phyloP scores from a whole-genome alignment of 2,888 invertebrate species.

The Chironomus tentans region DNA sequence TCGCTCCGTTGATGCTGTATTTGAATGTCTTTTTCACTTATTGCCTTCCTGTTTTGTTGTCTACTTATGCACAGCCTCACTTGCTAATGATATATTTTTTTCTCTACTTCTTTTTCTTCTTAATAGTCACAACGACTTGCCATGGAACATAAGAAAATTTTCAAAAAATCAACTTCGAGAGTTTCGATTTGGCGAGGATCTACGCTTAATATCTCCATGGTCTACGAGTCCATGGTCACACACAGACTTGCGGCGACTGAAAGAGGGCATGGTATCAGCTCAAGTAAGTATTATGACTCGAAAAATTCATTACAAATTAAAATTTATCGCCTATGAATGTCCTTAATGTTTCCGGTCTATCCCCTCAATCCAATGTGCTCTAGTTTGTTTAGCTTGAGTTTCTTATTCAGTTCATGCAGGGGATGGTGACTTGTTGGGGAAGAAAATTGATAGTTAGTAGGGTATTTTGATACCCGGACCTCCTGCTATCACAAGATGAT shows the following conservation, averaged over 20 bases:
- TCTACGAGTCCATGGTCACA: conserved; percentile 68
- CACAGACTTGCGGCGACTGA: conserved; percentile 63
- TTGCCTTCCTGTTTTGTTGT: background rate
- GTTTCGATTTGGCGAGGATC: conserved; percentile 55
- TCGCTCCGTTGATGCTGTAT: background rate
- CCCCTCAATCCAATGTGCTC: background rate
- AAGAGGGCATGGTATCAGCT: conserved; percentile 65
- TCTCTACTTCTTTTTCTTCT: background rate
- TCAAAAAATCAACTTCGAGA: conserved; percentile 53
- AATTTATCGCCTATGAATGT: conserved; percentile 4
- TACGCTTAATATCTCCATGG: conserved; percentile 64
- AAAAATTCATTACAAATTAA: background rate
- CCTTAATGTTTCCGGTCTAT: background rate
- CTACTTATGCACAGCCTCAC: background rate
- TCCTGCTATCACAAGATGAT: too few relatives aligned
- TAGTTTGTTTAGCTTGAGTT: too few relatives aligned
- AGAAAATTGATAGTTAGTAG: too few relatives aligned
- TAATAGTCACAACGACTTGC: conserved; percentile 50
- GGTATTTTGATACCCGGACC: too few relatives aligned
- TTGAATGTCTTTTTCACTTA: background rate
- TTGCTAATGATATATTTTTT: background rate
- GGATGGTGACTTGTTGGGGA: too few relatives aligned
- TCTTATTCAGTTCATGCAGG: too few relatives aligned
- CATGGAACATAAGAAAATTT: conserved; percentile 61
- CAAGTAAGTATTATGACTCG: conserved; percentile 45